Evolutionary conservation across 2,888 invertebrate genomes (phyloP).

Genomic region (Nymphalis urticae): DNA sequence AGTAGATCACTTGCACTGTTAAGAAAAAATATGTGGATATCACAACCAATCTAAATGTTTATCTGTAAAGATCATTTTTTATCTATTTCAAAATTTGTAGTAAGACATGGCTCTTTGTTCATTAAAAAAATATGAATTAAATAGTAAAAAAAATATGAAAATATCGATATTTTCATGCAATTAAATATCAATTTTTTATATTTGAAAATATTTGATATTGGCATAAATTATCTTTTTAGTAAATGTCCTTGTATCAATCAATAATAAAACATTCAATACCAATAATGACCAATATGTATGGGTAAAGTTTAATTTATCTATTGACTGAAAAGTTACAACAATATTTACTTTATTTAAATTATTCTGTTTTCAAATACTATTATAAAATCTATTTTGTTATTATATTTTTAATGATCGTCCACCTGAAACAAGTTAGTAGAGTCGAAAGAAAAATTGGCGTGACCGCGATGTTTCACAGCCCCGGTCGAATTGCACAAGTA

Average conservation of each 20-base stretch:
- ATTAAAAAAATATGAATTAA: no score
- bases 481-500: slow-evolving; percentile 71
- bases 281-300: no score
- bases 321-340: background rate
- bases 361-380: slow-evolving; percentile 22
- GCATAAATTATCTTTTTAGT: no score
- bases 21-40: slow-evolving; percentile 31
- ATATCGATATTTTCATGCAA: no score
- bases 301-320: no score
- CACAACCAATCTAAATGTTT: slow-evolving; percentile 14
- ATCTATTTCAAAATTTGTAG: no score
- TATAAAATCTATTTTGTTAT: slow-evolving; percentile 7
- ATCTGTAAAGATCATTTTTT: slow-evolving; percentile 1
- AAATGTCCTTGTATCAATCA: no score
- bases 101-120: no score
- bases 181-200: no score
- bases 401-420: slow-evolving; percentile 49
- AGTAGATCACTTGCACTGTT: slow-evolving; percentile 52
- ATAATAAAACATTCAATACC: no score
- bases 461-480: slow-evolving; percentile 68
- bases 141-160: no score
- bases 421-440: slow-evolving; percentile 55
- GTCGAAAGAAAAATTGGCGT: slow-evolving; percentile 61
- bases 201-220: no score
- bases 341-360: background rate